These are phyloP conservation scores for Pimpla rufipes DNA, from an alignment of 2,888 invertebrate species.

Conservation along the genomic window DNA sequence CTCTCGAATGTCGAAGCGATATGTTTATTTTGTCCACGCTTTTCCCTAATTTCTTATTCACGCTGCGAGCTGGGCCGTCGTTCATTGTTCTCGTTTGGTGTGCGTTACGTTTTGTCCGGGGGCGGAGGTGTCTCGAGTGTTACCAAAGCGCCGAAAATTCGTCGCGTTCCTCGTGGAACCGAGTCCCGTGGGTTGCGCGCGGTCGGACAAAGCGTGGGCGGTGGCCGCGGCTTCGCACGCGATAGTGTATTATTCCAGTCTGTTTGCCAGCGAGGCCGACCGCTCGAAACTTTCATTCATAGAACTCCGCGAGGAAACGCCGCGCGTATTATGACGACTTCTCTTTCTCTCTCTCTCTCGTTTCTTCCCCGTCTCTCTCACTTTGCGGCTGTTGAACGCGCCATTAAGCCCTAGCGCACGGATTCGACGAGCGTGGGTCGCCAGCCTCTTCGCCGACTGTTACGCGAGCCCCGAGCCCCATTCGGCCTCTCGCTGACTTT, in stretches of 20 bases:
- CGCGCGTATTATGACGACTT: constrained; percentile 52
- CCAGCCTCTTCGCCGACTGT: constrained; percentile 17
- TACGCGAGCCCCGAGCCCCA: constrained; percentile 8
- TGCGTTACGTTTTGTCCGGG: constrained; percentile 7
- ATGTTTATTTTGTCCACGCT: constrained; percentile 8
- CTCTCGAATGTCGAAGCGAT: background rate
- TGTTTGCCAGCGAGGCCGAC: constrained; percentile 74
- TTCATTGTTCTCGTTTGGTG: background rate
- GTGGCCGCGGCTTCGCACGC: constrained; percentile 54
- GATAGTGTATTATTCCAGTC: constrained; percentile 74
- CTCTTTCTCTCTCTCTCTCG: constrained; percentile 21
- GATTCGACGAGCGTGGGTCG: constrained; percentile 51
- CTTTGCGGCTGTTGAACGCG: constrained; percentile 12
- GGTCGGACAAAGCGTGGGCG: constrained; percentile 62
- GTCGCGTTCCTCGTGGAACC: constrained; percentile 40
- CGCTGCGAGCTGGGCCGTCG: background rate
- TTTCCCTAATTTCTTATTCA: background rate
- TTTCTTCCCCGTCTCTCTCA: constrained; percentile 2
- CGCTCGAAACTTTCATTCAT: constrained; percentile 75
- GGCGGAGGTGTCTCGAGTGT: constrained; percentile 6
- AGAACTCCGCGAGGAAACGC: constrained; percentile 66
- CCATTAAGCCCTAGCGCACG: constrained; percentile 9
- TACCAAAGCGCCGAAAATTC: constrained; percentile 38
- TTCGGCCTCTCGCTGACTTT: background rate
- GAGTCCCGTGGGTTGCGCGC: constrained; percentile 47